Conservation (phyloP, 2,797 vertebrate genomes). For the Ispidina picta region DNA sequence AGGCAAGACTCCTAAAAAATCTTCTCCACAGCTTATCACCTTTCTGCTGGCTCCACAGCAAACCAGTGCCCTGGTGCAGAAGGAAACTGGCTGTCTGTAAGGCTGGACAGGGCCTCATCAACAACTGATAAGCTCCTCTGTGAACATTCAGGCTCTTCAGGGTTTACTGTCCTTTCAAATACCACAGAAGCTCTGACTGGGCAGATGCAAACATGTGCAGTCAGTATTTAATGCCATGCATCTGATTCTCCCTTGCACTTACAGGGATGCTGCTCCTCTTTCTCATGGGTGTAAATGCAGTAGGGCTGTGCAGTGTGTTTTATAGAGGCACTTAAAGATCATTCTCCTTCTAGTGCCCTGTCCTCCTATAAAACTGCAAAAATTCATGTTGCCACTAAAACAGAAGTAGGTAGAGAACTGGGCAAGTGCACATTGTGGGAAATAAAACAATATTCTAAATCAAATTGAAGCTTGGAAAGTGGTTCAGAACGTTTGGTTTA, state of each 20-base stretch:
- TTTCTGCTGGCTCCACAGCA: slow-evolving; percentile 82
- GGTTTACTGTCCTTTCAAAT: slow-evolving; percentile 72
- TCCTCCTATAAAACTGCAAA: neutral
- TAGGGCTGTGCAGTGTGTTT: neutral
- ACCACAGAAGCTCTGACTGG: slow-evolving; percentile 54
- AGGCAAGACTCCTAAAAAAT: slow-evolving; percentile 85
- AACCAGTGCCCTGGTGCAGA: slow-evolving; percentile 67
- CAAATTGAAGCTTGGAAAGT: neutral
- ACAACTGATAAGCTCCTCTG: slow-evolving; percentile 87
- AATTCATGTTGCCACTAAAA: neutral
- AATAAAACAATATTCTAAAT: neutral
- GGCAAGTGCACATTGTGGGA: rapidly evolving
- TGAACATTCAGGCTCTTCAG: slow-evolving; percentile 74
- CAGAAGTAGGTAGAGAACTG: neutral
- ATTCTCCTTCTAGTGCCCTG: neutral
- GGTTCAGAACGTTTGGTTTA: neutral
- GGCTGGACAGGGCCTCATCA: slow-evolving; percentile 84
- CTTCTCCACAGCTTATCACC: slow-evolving; percentile 85
- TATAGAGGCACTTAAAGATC: neutral
- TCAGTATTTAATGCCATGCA: neutral
- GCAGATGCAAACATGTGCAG: neutral
- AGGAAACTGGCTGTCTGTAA: slow-evolving; percentile 85
- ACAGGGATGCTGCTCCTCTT: neutral
- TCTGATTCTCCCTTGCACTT: neutral
- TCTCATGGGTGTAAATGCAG: neutral